Percentiles rank a stretch among this genome's conserved stretches.
Conservation (phyloP, 2,113 vertebrate genomes). For the Machaerirhynchus nigripectus region DNA sequence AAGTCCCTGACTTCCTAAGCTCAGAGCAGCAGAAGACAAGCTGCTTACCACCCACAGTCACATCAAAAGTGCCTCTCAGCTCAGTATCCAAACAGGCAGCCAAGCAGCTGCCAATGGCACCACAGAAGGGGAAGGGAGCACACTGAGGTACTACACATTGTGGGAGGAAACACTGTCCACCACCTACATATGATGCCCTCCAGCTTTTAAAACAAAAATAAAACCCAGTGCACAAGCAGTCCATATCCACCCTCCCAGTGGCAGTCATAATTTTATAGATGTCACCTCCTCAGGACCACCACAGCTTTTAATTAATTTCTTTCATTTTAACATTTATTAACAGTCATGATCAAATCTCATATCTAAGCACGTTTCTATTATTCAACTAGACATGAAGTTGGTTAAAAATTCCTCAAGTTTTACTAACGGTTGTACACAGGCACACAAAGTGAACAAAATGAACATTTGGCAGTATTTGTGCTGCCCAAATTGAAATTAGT, state of each 20-base stretch:
- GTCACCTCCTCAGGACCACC: background rate
- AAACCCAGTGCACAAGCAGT: background rate
- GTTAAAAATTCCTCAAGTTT: background rate
- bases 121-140: background rate
- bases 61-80: background rate
- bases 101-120: background rate
- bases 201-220: background rate
- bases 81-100: background rate
- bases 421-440: background rate
- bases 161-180: background rate
- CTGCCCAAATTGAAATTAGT: background rate
- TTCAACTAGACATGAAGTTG: background rate
- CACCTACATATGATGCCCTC: background rate
- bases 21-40: background rate
- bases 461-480: background rate
- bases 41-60: background rate
- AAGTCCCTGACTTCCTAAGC: background rate
- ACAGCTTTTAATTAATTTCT: background rate
- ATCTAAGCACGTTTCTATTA: background rate
- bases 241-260: background rate
- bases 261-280: background rate
- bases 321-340: background rate
- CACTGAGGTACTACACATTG: rapidly evolving
- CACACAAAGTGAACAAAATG: background rate
- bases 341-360: background rate